Conservation (phyloP, 2,888 invertebrate genomes). For the Aphrophora alni region DNA sequence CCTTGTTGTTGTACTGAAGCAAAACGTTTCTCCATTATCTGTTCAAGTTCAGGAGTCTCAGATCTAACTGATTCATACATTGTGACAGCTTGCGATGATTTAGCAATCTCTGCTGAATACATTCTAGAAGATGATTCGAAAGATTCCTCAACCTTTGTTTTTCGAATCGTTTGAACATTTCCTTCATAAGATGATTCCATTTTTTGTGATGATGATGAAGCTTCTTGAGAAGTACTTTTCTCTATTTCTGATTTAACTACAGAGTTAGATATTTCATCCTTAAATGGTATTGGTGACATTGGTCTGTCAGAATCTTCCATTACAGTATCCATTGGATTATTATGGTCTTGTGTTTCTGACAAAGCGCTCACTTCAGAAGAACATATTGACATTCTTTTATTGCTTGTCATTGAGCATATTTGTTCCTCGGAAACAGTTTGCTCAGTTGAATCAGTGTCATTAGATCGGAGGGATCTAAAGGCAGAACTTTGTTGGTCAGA, state of each 20-base stretch:
- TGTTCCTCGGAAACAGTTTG: conserved; percentile 21
- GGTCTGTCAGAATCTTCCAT: conserved; percentile 41
- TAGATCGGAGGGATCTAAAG: not conserved
- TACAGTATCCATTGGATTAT: conserved; percentile 17
- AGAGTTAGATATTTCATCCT: conserved; percentile 10
- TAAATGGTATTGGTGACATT: conserved; percentile 43
- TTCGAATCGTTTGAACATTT: conserved; percentile 26
- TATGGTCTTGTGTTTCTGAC: conserved; percentile 37
- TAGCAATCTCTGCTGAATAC: conserved; percentile 19
- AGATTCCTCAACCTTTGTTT: conserved; percentile 33
- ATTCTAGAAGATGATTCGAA: conserved; percentile 25
- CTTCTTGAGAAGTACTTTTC: conserved; percentile 12
- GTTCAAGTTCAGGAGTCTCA: conserved; percentile 24
- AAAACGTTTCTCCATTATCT: conserved; percentile 24
- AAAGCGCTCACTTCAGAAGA: conserved; percentile 51
- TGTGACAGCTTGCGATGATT: conserved; percentile 19
- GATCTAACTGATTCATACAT: conserved; percentile 23
- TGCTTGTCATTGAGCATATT: conserved; percentile 16
- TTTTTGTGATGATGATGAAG: conserved; percentile 14
- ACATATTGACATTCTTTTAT: conserved; percentile 52
- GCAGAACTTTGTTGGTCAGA: not conserved
- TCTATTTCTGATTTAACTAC: not conserved
- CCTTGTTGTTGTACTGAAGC: not conserved
- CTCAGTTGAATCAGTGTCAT: not conserved
- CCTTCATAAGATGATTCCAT: conserved; percentile 31